Conservation (phyloP, 2,797 vertebrate species). For the Coreius guichenoti region DNA sequence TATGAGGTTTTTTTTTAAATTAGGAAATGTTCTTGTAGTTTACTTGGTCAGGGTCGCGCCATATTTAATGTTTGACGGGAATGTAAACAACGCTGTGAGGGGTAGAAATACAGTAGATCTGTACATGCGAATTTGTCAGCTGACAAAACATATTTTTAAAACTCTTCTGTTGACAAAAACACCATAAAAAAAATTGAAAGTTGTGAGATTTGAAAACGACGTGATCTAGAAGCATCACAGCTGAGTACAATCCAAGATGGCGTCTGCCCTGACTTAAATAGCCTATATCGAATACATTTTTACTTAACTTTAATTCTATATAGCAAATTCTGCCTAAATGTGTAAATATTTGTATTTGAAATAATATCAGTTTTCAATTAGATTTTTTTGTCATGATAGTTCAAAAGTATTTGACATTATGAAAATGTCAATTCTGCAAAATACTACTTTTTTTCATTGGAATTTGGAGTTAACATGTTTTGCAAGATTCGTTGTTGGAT, state of each 20-base stretch:
- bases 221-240: neutral
- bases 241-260: neutral
- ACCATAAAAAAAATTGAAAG: neutral
- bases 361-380: neutral
- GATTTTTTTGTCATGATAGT: neutral
- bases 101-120: accelerated
- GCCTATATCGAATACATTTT: neutral
- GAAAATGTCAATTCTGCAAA: neutral
- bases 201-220: neutral
- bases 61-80: neutral
- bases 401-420: too few species aligned
- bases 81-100: neutral
- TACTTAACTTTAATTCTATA: neutral
- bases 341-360: neutral
- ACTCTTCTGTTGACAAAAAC: neutral
- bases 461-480: neutral
- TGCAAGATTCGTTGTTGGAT: neutral
- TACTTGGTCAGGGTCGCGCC: neutral
- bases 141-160: neutral
- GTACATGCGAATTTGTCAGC: neutral
- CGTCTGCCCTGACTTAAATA: neutral
- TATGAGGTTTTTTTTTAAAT: neutral
- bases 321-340: neutral
- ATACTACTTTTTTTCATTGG: neutral
- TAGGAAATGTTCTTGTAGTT: neutral